Evolutionary conservation across 2,113 vertebrate species (phyloP).

Genomic region (Raja brachyura): DNA sequence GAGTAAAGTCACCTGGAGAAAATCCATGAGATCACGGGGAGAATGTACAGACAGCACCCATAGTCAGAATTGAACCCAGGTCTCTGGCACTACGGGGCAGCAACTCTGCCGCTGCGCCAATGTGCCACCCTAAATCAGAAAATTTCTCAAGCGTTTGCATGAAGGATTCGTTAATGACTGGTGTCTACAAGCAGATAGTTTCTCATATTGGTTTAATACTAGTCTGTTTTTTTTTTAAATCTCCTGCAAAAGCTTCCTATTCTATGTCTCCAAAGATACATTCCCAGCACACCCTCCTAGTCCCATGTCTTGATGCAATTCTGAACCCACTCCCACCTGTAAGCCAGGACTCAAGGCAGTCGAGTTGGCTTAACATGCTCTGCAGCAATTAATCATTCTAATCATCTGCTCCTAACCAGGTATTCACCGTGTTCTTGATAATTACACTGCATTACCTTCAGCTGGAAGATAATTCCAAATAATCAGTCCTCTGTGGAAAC

Average conservation of each 20-base stretch:
- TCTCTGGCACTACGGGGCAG: no score
- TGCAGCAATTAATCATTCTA: not conserved
- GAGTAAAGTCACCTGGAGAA: no score
- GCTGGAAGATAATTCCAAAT: not conserved
- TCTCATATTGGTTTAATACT: not conserved
- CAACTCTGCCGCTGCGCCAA: no score
- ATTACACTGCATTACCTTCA: not conserved
- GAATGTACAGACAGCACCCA: no score
- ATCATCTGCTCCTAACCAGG: not conserved
- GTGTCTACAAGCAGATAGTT: not conserved
- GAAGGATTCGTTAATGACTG: not conserved
- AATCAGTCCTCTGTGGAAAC: not conserved
- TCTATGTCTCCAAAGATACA: not conserved
- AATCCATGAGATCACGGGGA: no score
- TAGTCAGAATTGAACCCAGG: no score
- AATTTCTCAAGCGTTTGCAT: no score
- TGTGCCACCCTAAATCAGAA: no score
- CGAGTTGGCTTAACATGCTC: not conserved
- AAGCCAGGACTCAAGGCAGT: not conserved
- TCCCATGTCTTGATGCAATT: not conserved
- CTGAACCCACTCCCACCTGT: not conserved
- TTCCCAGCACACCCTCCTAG: not conserved
- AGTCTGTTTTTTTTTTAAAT: not conserved
- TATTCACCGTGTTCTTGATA: not conserved
- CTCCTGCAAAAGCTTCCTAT: not conserved